These are phyloP conservation scores for Pseudococcus viburni DNA, from an alignment of 2,888 invertebrate species.

Conservation along the genomic window DNA sequence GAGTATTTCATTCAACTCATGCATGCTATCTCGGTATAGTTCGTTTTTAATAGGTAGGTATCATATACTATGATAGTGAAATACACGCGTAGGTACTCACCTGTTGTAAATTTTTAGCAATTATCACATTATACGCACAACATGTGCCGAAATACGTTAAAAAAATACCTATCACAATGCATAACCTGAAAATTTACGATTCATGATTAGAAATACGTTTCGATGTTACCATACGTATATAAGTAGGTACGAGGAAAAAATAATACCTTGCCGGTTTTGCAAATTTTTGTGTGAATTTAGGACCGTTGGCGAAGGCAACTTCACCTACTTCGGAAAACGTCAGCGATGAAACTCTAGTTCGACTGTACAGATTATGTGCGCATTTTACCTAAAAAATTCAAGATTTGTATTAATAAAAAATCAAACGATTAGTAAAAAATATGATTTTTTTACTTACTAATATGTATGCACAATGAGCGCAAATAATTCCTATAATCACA, in stretches of 20 bases:
- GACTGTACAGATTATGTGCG: constrained; percentile 84
- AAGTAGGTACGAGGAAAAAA: background rate
- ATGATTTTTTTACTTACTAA: constrained; percentile 76
- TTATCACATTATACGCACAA: constrained; percentile 95
- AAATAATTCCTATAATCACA: constrained; percentile 88
- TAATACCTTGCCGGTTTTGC: constrained; percentile 78
- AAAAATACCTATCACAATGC: constrained; percentile 79
- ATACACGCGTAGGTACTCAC: constrained; percentile 70
- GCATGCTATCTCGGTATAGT: background rate
- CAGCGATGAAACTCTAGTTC: constrained; percentile 81
- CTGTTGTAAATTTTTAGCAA: constrained; percentile 85
- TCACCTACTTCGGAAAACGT: constrained; percentile 91
- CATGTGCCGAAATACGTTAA: constrained; percentile 97
- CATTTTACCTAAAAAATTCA: constrained; percentile 80
- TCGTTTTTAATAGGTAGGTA: too few relatives aligned
- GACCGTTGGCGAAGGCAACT: constrained; percentile 84
- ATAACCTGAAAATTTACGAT: constrained; percentile 73
- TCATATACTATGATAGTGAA: background rate
- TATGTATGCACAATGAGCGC: constrained; percentile 95
- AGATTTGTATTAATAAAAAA: background rate
- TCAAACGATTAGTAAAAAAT: background rate
- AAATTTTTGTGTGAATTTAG: constrained; percentile 78
- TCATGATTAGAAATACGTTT: constrained; percentile 69
- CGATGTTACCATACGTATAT: constrained; percentile 57
- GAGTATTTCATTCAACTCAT: background rate